Evolutionary conservation across 2,888 invertebrate species (phyloP).

Genomic region (Resseliella maxima): DNA sequence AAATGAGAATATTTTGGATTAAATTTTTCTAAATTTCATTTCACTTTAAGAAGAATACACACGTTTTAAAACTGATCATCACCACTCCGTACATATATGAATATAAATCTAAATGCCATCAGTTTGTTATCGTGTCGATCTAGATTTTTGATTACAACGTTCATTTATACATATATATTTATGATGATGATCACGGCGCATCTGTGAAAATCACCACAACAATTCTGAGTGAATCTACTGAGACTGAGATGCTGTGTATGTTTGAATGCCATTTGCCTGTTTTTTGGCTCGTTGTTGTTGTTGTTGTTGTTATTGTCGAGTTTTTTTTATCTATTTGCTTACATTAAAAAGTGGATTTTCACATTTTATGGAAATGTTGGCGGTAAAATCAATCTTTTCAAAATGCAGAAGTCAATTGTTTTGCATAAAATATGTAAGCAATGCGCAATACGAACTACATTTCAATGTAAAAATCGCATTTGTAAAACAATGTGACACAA

Average conservation of each 20-base stretch:
- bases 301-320: too few species aligned
- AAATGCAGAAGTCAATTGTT: not conserved
- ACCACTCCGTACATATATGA: not conserved
- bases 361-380: not conserved
- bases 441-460: not conserved
- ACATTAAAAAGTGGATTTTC: not conserved
- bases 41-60: not conserved
- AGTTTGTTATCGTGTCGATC: not conserved
- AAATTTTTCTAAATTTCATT: not conserved
- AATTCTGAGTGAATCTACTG: not conserved
- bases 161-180: slow-evolving; percentile 53
- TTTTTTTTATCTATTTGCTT: not conserved
- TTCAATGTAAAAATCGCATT: not conserved
- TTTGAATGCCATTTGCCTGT: too few species aligned
- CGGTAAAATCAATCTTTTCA: not conserved
- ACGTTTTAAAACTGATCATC: not conserved
- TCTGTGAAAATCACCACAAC: not conserved
- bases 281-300: too few species aligned
- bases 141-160: slow-evolving; percentile 38
- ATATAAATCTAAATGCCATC: not conserved
- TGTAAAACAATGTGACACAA: slow-evolving; percentile 33
- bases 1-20: not conserved
- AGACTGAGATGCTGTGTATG: too few species aligned
- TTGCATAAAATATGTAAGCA: not conserved
- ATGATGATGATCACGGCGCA: slow-evolving; percentile 12